Evolutionary conservation across 1,140 invertebrate genomes (phyloP).

Genomic region (Hermetia illucens): DNA sequence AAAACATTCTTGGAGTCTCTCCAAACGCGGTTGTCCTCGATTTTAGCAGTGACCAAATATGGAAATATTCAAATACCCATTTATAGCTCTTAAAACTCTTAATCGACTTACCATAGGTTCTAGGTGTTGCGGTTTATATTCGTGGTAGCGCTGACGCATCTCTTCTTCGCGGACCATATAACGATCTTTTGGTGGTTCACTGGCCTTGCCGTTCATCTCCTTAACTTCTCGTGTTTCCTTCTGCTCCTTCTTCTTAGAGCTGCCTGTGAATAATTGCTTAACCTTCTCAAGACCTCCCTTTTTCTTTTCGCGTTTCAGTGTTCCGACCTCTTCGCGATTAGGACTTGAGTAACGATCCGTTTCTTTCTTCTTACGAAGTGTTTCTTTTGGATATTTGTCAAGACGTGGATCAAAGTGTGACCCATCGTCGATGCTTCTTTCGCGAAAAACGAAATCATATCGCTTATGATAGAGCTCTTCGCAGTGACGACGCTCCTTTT

Average conservation of each 20-base stretch:
- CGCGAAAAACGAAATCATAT: constrained; percentile 41
- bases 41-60: no score
- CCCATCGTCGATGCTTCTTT: constrained; percentile 44
- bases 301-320: constrained; percentile 21
- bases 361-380: constrained; percentile 18
- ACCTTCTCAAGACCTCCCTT: constrained; percentile 51
- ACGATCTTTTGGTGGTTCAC: constrained; percentile 12
- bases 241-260: constrained; percentile 5
- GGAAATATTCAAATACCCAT: no score
- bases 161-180: constrained; percentile 28
- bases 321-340: not conserved
- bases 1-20: no score
- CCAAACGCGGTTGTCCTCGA: no score
- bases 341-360: constrained; percentile 26
- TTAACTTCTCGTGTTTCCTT: no score
- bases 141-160: constrained; percentile 26
- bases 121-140: no score
- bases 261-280: constrained; percentile 27
- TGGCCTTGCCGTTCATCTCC: no score
- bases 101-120: no score
- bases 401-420: constrained; percentile 42
- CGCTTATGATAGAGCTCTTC: constrained; percentile 29
- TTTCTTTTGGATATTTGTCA: constrained; percentile 34
- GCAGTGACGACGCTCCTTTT: constrained; percentile 36
- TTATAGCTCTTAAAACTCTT: no score